Evolutionary conservation across 2,888 invertebrate species (phyloP), one percentile per base, ranked within the genome.

Genomic region (Calameuta idolon): DNA sequence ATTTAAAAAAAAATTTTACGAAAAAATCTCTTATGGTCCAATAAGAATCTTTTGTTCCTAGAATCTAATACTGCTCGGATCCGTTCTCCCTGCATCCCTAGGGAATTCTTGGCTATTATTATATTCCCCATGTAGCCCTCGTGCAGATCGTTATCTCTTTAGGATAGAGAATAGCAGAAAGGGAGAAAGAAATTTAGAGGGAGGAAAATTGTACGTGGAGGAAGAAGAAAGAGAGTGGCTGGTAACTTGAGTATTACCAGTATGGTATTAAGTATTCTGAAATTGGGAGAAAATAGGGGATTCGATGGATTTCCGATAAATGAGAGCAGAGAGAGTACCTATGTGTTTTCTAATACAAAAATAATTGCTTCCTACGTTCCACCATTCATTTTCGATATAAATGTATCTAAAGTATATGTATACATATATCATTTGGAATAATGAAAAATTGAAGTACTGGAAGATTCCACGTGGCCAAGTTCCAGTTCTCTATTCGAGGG

Each of bases 61-160:
- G 78, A 71, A 23, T 34, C 71, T 55, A 23, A 55, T 55, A 80
- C 81, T 79, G 80, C 84, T 80, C 85, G 82, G 83, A 86, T 85
- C 76, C 79, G 78, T 84, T 77, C 83, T 79, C 80, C 82, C 76
- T 35, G 76, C 81, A 81, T 89, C 90, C 84, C 89, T 69, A 81
- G 90, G 86, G 90, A 90, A 87, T 86, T 55, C 85, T 83, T 84
- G 85, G 82, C 83, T 55, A 23, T 85, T 87, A 90, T 90, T 89
- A 87, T 87, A 83, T 87, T 87, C 84, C 55, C 55, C 85, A 82
- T 78, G 83, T 85, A 82, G 82, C 84, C 86, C 83, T 83, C 86
- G 79, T 79, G 85, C 81, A 84, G 88, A 90, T 71, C 71, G 34
- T 71, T 71, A 71, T 71, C 71, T 71, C 71, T 71, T 31, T 71